Evolutionary conservation across 1,140 invertebrate genomes (phyloP).

Genomic region (Trichomalopsis sarcophagae): DNA sequence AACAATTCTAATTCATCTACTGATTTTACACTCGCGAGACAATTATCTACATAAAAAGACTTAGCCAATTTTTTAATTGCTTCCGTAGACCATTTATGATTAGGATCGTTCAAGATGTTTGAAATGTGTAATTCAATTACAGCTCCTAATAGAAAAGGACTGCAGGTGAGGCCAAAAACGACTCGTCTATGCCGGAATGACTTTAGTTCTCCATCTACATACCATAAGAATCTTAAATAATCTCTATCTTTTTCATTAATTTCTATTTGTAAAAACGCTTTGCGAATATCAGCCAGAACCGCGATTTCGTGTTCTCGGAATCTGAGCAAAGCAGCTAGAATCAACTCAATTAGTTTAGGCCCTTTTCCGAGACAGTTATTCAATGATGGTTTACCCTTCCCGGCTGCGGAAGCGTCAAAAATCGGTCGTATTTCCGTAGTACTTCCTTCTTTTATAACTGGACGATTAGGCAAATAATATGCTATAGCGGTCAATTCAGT

Average conservation of each 20-base stretch:
- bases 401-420: slow-evolving; percentile 63
- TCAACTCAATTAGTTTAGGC: slow-evolving; percentile 31
- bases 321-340: neutral
- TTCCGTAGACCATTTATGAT: slow-evolving; percentile 7
- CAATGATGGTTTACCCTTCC: slow-evolving; percentile 54
- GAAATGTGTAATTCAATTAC: slow-evolving; percentile 24
- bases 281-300: slow-evolving; percentile 56
- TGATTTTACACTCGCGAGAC: slow-evolving; percentile 54
- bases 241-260: slow-evolving; percentile 32
- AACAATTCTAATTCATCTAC: slow-evolving; percentile 54
- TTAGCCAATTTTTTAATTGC: slow-evolving; percentile 40
- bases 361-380: slow-evolving; percentile 59
- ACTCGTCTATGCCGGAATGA: slow-evolving; percentile 36
- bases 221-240: slow-evolving; percentile 47
- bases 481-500: slow-evolving; percentile 35
- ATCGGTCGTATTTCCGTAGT: slow-evolving; percentile 60
- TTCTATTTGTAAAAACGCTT: slow-evolving; percentile 57
- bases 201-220: slow-evolving; percentile 48
- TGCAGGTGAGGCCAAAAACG: slow-evolving; percentile 54
- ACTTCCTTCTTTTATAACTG: slow-evolving; percentile 59
- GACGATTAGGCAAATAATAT: slow-evolving; percentile 65
- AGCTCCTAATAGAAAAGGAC: slow-evolving; percentile 56
- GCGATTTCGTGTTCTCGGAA: slow-evolving; percentile 53
- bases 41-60: slow-evolving; percentile 52
- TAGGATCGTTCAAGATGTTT: neutral